Evolutionary conservation across 2,797 vertebrate species (phyloP).

Genomic region (Anolis apletophallus): DNA sequence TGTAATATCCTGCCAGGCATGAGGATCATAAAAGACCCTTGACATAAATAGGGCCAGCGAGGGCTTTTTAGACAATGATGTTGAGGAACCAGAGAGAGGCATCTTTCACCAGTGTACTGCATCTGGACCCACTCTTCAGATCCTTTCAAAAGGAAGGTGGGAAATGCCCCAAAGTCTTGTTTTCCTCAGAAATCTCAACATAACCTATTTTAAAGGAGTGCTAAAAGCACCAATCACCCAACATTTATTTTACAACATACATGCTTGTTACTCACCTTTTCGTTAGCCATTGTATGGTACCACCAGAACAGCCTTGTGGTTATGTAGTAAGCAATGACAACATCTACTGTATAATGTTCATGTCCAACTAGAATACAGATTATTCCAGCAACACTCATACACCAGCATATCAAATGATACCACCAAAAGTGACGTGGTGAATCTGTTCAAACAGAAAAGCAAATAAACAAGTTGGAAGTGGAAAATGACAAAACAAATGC

Average conservation of each 20-base stretch:
- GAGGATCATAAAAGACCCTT: no score
- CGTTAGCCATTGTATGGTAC: slow-evolving; percentile 98
- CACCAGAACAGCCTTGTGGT: slow-evolving; percentile 98
- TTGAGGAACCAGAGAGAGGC: no score
- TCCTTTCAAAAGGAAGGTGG: not conserved
- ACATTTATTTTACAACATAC: not conserved
- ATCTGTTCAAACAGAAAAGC: slow-evolving; percentile 77
- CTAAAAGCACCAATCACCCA: not conserved
- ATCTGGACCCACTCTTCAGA: not conserved
- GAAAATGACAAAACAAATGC: not conserved
- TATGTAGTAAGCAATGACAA: slow-evolving; percentile 95
- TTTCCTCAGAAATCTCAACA: not conserved
- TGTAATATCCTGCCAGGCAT: no score
- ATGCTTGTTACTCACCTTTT: slow-evolving; percentile 84
- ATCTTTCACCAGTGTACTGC: no score
- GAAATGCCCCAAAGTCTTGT: not conserved
- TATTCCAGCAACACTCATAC: slow-evolving; percentile 91
- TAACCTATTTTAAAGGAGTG: not conserved
- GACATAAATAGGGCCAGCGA: no score
- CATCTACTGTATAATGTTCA: slow-evolving; percentile 96
- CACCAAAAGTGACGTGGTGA: slow-evolving; percentile 97
- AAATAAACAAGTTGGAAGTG: not conserved
- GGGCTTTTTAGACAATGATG: no score
- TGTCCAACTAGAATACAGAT: slow-evolving; percentile 95
- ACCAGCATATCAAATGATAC: slow-evolving; percentile 97